phyloP scores from a whole-genome alignment of 2,888 invertebrate genomes.

The Xestia c-nigrum region DNA sequence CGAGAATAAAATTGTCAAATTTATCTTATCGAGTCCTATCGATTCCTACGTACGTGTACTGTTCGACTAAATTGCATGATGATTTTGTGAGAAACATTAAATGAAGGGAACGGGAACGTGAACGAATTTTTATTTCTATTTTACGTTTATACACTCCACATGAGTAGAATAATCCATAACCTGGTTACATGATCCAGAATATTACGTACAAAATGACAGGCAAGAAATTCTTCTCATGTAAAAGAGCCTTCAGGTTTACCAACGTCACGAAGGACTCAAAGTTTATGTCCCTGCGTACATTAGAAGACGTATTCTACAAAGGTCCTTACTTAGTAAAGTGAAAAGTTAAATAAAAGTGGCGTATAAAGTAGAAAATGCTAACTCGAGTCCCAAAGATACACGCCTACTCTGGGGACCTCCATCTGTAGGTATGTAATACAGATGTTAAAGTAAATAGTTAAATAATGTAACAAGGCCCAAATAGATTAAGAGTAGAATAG shows the following conservation, averaged over 20 bases:
- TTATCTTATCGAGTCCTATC: no score
- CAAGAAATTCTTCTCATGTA: background rate
- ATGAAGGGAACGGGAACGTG: no score
- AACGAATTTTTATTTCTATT: background rate
- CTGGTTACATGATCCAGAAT: background rate
- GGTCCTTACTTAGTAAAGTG: slow-evolving; percentile 24
- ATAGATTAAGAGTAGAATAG: background rate
- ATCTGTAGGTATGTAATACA: background rate
- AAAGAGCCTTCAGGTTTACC: background rate
- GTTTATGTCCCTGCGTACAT: slow-evolving; percentile 15
- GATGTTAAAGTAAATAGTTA: slow-evolving; percentile 10
- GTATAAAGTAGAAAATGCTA: slow-evolving; percentile 5
- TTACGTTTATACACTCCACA: background rate
- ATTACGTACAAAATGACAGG: background rate
- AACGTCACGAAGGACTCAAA: slow-evolving; percentile 13
- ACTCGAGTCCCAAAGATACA: background rate
- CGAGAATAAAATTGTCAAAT: no score
- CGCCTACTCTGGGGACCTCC: slow-evolving; percentile 17
- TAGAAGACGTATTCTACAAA: slow-evolving; percentile 5
- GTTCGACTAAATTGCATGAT: background rate
- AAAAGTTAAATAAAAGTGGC: slow-evolving; percentile 42
- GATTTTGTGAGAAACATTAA: background rate
- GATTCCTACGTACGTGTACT: no score
- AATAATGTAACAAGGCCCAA: background rate
- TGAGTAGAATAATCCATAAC: background rate